Conservation (phyloP, 2,888 invertebrate species). For the Diaperis boleti region DNA sequence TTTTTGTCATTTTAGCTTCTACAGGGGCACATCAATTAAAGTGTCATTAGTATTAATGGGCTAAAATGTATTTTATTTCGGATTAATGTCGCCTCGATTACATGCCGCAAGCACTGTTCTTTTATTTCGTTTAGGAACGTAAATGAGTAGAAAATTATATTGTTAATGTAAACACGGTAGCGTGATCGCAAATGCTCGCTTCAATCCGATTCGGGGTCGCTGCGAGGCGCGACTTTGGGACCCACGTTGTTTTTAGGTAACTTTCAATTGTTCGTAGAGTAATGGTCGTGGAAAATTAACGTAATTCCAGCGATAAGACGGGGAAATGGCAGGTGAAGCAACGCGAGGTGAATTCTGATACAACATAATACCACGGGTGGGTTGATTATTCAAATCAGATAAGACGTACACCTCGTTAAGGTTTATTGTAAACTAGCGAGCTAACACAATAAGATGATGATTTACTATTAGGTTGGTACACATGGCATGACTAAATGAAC, state of each 20-base stretch:
- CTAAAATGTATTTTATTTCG: slow-evolving; percentile 54
- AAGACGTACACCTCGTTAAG: slow-evolving; percentile 47
- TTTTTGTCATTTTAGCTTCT: slow-evolving; percentile 53
- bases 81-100: slow-evolving; percentile 52
- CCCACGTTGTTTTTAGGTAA: no score
- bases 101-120: slow-evolving; percentile 45
- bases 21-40: slow-evolving; percentile 48
- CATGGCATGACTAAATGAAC: slow-evolving; percentile 52
- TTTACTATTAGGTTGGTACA: slow-evolving; percentile 41
- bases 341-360: slow-evolving; percentile 25
- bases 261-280: no score
- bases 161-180: slow-evolving; percentile 41
- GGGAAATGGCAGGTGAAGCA: slow-evolving; percentile 31
- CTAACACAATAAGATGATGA: slow-evolving; percentile 47
- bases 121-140: slow-evolving; percentile 48
- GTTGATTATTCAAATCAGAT: slow-evolving; percentile 48
- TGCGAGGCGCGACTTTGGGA: not conserved
- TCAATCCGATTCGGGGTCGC: slow-evolving; percentile 4
- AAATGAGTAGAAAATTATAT: slow-evolving; percentile 41
- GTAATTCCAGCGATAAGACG: slow-evolving; percentile 27
- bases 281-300: slow-evolving; percentile 32
- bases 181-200: slow-evolving; percentile 4
- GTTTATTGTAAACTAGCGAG: slow-evolving; percentile 45
- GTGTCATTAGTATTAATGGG: slow-evolving; percentile 55
- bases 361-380: slow-evolving; percentile 40